Conservation (phyloP, 2,888 invertebrate genomes). For the Anoncus sp. region DNA sequence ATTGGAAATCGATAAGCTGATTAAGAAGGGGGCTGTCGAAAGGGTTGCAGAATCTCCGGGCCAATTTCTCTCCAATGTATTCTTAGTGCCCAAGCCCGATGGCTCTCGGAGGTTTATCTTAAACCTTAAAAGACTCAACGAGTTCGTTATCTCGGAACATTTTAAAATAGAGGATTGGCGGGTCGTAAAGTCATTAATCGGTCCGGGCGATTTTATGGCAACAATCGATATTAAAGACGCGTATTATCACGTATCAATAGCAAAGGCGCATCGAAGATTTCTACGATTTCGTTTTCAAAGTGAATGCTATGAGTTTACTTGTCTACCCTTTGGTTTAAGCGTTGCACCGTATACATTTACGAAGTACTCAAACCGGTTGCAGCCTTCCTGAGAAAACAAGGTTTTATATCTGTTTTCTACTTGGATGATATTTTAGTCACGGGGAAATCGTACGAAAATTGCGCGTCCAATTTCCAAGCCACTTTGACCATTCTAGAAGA, state of each 20-base stretch:
- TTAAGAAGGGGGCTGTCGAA: constrained; percentile 37
- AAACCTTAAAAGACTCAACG: constrained; percentile 69
- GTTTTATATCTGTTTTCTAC: constrained; percentile 43
- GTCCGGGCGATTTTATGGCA: constrained; percentile 31
- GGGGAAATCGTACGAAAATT: constrained; percentile 23
- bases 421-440: constrained; percentile 49
- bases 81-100: constrained; percentile 64
- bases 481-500: constrained; percentile 22
- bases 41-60: constrained; percentile 12
- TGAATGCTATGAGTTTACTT: constrained; percentile 35
- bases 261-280: constrained; percentile 22
- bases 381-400: constrained; percentile 19
- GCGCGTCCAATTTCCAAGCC: constrained; percentile 13
- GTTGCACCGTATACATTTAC: constrained; percentile 49
- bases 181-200: constrained; percentile 53
- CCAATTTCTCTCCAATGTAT: constrained; percentile 66
- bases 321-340: constrained; percentile 35
- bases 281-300: constrained; percentile 28
- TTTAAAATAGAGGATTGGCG: constrained; percentile 71
- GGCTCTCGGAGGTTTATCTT: constrained; percentile 48
- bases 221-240: constrained; percentile 49
- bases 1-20: constrained; percentile 17
- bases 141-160: constrained; percentile 64
- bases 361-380: constrained; percentile 42
- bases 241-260: constrained; percentile 40